These are phyloP conservation scores for Champsocephalus esox DNA, from an alignment of 2,797 vertebrate genomes.

Conservation along the genomic window DNA sequence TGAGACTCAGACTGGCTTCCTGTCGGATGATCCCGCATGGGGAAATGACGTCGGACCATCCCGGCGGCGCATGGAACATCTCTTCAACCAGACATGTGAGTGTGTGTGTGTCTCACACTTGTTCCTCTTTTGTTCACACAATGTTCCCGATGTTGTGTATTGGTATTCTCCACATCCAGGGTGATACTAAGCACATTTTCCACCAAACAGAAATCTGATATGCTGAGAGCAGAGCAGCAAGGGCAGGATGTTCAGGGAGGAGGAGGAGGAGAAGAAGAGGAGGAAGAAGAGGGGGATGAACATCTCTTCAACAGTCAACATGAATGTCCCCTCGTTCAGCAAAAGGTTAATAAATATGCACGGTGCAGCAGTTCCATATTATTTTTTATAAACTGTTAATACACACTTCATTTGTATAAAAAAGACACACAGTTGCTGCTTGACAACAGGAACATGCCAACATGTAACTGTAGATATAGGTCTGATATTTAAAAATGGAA, in stretches of 20 bases:
- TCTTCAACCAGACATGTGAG: conserved; percentile 84
- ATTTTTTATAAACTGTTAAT: not conserved
- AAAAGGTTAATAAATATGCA: conserved; percentile 51
- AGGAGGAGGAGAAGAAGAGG: conserved; percentile 37
- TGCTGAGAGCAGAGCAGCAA: conserved; percentile 32
- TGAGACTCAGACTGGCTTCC: conserved; percentile 87
- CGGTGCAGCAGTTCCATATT: conserved; percentile 45
- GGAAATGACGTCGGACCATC: conserved; percentile 70
- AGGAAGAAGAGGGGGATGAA: conserved; percentile 43
- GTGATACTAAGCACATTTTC: conserved; percentile 34
- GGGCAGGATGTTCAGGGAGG: conserved; percentile 34
- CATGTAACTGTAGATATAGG: too few species aligned
- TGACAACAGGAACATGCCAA: too few species aligned
- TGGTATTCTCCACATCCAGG: not conserved
- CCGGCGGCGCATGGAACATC: conserved; percentile 77
- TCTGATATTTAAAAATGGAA: too few species aligned
- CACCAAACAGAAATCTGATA: conserved; percentile 70
- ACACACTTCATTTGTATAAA: too few species aligned
- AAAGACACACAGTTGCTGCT: too few species aligned
- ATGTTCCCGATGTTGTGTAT: conserved; percentile 11
- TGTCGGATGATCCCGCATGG: conserved; percentile 74
- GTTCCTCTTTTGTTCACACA: conserved; percentile 56
- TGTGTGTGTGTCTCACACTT: conserved; percentile 16
- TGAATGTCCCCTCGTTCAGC: conserved; percentile 79
- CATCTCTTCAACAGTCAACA: conserved; percentile 71